Evolutionary conservation across 30 jellyfish, hydroid and myxozoan genomes (phyloP).

Genomic region (Aurelia aurita): DNA sequence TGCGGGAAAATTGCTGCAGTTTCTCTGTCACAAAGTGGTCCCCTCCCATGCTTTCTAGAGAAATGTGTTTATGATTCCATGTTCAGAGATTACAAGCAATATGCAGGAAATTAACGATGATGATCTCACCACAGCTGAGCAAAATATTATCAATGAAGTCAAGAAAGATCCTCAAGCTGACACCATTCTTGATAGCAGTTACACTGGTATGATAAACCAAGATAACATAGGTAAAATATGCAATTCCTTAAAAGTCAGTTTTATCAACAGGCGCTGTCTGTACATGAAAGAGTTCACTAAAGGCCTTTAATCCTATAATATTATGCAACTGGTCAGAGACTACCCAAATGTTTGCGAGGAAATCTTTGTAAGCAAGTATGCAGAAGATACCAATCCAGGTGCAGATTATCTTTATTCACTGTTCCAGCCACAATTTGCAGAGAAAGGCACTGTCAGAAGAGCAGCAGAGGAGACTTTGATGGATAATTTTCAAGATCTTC

Average conservation of each 20-base stretch:
- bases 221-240: not conserved
- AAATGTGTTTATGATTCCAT: slow-evolving; percentile 25
- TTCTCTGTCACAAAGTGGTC: slow-evolving; percentile 40
- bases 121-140: slow-evolving; percentile 27
- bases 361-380: slow-evolving; percentile 9
- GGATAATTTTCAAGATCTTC: slow-evolving; percentile 11
- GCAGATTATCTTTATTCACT: slow-evolving; percentile 11
- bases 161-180: slow-evolving; percentile 1
- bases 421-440: slow-evolving; percentile 18
- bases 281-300: slow-evolving; percentile 22
- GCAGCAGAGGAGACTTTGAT: not conserved
- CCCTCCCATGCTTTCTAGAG: slow-evolving; percentile 33
- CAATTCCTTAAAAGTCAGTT: slow-evolving; percentile 3
- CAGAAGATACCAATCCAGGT: not conserved
- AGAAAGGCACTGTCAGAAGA: not conserved
- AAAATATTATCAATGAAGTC: not conserved
- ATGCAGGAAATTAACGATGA: slow-evolving; percentile 3
- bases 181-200: not conserved
- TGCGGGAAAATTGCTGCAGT: slow-evolving; percentile 38
- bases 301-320: slow-evolving; percentile 1
- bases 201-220: slow-evolving; percentile 23
- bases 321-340: not conserved
- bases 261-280: slow-evolving; percentile 1
- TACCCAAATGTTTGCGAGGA: slow-evolving; percentile 3
- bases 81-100: slow-evolving; percentile 19